Conservation (phyloP, 2,113 vertebrate species). For the Hydrolagus affinis region DNA sequence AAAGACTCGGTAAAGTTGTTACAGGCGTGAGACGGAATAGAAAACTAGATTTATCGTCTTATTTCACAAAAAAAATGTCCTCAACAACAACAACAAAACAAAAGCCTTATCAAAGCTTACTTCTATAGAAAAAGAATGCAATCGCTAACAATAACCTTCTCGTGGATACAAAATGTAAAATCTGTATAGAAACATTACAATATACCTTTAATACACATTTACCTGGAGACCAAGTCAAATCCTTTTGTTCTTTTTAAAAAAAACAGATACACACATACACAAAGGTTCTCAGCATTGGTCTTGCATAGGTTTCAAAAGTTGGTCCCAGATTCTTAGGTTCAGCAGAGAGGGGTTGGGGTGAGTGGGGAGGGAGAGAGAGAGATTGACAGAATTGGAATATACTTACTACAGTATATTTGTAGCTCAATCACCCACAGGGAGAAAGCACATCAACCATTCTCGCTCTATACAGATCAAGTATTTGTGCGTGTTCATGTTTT, state of each 20-base stretch:
- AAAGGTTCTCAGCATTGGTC: constrained; percentile 18
- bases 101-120: constrained; percentile 26
- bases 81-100: constrained; percentile 26
- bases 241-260: not conserved
- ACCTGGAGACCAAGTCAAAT: constrained; percentile 16
- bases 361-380: not conserved
- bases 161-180: constrained; percentile 32
- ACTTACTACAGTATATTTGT: constrained; percentile 19
- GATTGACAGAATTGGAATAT: constrained; percentile 29
- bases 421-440: constrained; percentile 27
- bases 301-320: constrained; percentile 27
- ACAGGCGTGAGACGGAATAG: constrained; percentile 26
- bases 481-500: constrained; percentile 11
- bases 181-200: constrained; percentile 32
- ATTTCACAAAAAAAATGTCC: constrained; percentile 11
- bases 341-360: not conserved
- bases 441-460: constrained; percentile 21
- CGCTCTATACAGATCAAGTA: constrained; percentile 32
- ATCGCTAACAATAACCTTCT: constrained; percentile 29
- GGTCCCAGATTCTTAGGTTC: constrained; percentile 21
- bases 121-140: constrained; percentile 30
- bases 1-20: constrained; percentile 16
- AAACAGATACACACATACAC: constrained; percentile 8
- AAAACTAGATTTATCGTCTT: constrained; percentile 24
- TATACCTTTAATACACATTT: constrained; percentile 32